Evolutionary conservation across 2,113 vertebrate species (phyloP).

Genomic region (Arizona elegans): DNA sequence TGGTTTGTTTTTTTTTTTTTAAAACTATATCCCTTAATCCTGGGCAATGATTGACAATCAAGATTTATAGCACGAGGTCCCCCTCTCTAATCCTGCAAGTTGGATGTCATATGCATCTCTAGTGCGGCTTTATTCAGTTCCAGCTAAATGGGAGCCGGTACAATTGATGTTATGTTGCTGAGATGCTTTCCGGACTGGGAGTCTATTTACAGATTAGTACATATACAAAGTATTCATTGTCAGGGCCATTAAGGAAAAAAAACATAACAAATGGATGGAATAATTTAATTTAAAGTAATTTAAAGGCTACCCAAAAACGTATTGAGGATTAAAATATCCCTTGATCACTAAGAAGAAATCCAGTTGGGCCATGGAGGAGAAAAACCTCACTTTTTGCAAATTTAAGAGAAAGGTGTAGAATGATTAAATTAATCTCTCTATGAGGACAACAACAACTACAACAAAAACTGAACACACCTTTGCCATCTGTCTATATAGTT

Average conservation of each 20-base stretch:
- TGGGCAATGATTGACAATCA: slow-evolving; percentile 99
- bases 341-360: slow-evolving; percentile 65
- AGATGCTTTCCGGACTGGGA: slow-evolving; percentile 71
- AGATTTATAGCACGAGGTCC: slow-evolving; percentile 99
- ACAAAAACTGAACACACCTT: slow-evolving; percentile 37
- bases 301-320: slow-evolving; percentile 52
- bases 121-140: slow-evolving; percentile 82
- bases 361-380: slow-evolving; percentile 29
- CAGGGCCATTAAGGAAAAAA: background rate
- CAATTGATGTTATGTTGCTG: slow-evolving; percentile 77
- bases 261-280: background rate
- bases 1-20: slow-evolving; percentile 76
- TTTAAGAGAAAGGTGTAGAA: slow-evolving; percentile 57
- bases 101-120: slow-evolving; percentile 99
- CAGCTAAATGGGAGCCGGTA: slow-evolving; percentile 75
- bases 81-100: slow-evolving; percentile 98
- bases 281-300: no score
- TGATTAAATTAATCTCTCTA: slow-evolving; percentile 44
- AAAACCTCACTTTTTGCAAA: slow-evolving; percentile 46
- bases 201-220: slow-evolving; percentile 80
- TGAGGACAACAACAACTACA: slow-evolving; percentile 41
- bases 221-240: slow-evolving; percentile 57
- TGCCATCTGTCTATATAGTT: slow-evolving; percentile 41
- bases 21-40: slow-evolving; percentile 99
- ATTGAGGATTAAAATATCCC: slow-evolving; percentile 75